Evolutionary conservation across 2,113 vertebrate species (phyloP), one percentile per base, ranked within the genome.

Genomic region (Motacilla tschutschensis): DNA sequence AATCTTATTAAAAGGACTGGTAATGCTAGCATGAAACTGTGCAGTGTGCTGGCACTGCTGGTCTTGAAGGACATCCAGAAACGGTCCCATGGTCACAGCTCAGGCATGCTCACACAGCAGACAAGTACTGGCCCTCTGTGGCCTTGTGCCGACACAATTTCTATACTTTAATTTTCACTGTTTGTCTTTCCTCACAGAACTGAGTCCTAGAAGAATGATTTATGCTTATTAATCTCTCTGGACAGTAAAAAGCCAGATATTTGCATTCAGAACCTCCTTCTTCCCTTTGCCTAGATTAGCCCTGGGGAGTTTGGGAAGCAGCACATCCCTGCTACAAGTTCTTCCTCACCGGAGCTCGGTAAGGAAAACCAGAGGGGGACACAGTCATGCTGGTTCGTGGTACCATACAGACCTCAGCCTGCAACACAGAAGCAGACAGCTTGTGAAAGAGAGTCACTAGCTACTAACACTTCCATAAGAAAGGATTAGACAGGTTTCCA

Each of bases 321-420:
- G 82, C 74, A 92, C 55, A 82, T 65, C 41, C 48, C 67, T 82
- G 70, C 85, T 83, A 83, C 60, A 82, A 55, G 67, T 67, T 87
- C 78, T 88, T 93, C 93, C 94, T 92, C 93, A 94, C 84, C 79
- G 2, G 84, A 92, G 84, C 78, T 91, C 38, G 81, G 88, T 94
- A 91, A 94, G 92, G 90, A 93, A 91, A 88, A 91, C 73, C 90
- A 92, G 87, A 79, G 79, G 64, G 93, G 51, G 28, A 85, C 88
- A 79, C 80, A 93, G 78, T 78, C 84, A 86, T 87, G 75, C 86
- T 92, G 92, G 81, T 63, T 91, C 88, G 51, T 54, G 87, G 93
- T 82, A 95, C 86, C 90, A 90, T 91, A 94, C 57, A 93, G 67
- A 93, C 79, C 88, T 95, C 86, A 93, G 90, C 87, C 87, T 90